Evolutionary conservation across 2,888 invertebrate species (phyloP).

Genomic region (Melinaea menophilus): DNA sequence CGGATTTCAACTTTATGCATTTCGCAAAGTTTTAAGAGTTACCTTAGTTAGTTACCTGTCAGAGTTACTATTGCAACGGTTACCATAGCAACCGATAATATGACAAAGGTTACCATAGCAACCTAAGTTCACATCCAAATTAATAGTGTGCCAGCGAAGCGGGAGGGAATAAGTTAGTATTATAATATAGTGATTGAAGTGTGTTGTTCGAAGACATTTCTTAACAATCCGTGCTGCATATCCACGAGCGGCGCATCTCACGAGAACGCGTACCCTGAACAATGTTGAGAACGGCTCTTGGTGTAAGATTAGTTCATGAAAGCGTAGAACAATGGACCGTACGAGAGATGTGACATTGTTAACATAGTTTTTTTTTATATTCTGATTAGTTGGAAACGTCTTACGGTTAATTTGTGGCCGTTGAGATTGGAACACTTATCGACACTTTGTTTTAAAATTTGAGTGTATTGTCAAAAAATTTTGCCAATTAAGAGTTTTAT

Average conservation of each 20-base stretch:
- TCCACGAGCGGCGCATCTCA: slow-evolving; percentile 41
- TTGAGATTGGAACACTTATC: no score
- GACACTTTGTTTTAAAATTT: no score
- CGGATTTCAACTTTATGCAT: no score
- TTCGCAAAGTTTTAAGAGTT: no score
- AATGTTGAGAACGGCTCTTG: slow-evolving; percentile 64
- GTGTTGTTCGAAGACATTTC: background rate
- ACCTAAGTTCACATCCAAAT: no score
- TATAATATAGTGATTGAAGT: slow-evolving; percentile 1
- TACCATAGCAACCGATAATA: no score
- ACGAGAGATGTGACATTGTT: slow-evolving; percentile 62
- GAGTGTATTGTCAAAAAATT: slow-evolving; percentile 14
- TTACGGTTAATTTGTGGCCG: no score
- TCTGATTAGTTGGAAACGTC: slow-evolving; percentile 12
- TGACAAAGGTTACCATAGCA: no score
- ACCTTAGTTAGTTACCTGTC: no score
- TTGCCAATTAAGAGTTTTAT: slow-evolving; percentile 29
- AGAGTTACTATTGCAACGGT: no score
- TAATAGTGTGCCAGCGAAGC: no score
- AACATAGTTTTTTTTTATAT: slow-evolving; percentile 50
- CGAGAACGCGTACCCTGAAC: slow-evolving; percentile 50
- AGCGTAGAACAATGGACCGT: slow-evolving; percentile 66
- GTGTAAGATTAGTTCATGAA: slow-evolving; percentile 62
- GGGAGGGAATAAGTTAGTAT: background rate
- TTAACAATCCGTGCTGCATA: background rate